These are phyloP conservation scores for Serripes groenlandicus DNA, from an alignment of 2,888 invertebrate species.

Conservation along the genomic window DNA sequence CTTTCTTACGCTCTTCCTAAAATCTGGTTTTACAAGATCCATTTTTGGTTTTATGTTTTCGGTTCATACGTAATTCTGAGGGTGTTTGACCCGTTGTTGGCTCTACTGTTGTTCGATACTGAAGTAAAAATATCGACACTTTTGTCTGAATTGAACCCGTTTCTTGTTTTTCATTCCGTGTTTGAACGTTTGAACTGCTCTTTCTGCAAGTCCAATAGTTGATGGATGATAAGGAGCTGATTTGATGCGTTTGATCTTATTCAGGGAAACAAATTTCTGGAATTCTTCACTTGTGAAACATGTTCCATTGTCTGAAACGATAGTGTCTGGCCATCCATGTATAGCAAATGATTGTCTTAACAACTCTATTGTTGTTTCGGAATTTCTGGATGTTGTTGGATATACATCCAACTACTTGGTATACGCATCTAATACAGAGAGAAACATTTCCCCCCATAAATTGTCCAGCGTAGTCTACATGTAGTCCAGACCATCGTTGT, in stretches of 20 bases:
- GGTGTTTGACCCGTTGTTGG: background rate
- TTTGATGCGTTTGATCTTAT: constrained; percentile 47
- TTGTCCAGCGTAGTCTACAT: constrained; percentile 76
- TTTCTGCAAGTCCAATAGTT: constrained; percentile 39
- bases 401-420: constrained; percentile 70
- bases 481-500: constrained; percentile 72
- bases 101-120: background rate
- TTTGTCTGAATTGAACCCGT: background rate
- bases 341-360: constrained; percentile 62
- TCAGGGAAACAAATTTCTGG: constrained; percentile 44
- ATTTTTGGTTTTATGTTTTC: constrained; percentile 19
- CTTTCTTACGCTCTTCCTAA: constrained; percentile 5
- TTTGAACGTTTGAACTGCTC: constrained; percentile 6
- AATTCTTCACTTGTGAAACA: constrained; percentile 67
- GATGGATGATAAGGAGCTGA: constrained; percentile 71
- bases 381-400: constrained; percentile 37
- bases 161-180: background rate
- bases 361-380: constrained; percentile 51
- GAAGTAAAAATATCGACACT: background rate
- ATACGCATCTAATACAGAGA: constrained; percentile 68
- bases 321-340: constrained; percentile 53
- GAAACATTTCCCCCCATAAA: constrained; percentile 57
- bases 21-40: constrained; percentile 27
- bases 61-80: constrained; percentile 17
- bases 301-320: constrained; percentile 71